Conservation (phyloP, 2,797 vertebrate genomes). For the Xiphorhynchus erythropygius region DNA sequence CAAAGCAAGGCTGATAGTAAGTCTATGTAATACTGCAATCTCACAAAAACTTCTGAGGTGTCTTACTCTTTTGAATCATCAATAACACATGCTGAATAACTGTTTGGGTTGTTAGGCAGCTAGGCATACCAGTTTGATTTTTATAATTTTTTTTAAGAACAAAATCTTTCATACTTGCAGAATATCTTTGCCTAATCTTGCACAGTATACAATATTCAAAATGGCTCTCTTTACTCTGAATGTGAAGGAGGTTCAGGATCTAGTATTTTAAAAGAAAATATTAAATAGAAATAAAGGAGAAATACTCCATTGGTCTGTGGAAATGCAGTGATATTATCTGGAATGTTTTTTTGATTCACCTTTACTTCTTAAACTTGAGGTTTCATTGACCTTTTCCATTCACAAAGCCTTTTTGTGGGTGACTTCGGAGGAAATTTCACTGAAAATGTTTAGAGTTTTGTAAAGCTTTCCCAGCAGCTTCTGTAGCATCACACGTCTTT, state of each 20-base stretch:
- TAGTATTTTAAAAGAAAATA: not conserved
- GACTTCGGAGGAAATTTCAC: not conserved
- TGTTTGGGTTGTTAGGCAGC: not conserved
- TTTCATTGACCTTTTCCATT: not conserved
- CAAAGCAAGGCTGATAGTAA: constrained; percentile 77
- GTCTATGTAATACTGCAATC: not conserved
- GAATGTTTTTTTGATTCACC: not conserved
- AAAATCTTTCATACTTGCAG: not conserved
- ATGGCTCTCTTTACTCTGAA: not conserved
- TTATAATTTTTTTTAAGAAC: not conserved
- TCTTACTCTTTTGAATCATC: not conserved
- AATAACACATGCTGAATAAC: not conserved
- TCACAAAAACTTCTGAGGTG: not conserved
- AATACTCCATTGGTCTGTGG: not conserved
- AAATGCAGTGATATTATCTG: not conserved
- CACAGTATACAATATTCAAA: not conserved
- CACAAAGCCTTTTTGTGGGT: not conserved
- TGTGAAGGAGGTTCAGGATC: not conserved
- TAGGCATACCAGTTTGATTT: not conserved
- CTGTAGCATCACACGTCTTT: not conserved
- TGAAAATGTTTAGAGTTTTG: not conserved
- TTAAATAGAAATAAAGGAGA: not conserved
- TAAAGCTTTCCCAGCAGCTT: not conserved
- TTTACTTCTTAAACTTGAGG: not conserved
- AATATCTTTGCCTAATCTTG: not conserved